Conservation (phyloP, 2,888 invertebrate genomes). For the Alloplasta piceator region DNA sequence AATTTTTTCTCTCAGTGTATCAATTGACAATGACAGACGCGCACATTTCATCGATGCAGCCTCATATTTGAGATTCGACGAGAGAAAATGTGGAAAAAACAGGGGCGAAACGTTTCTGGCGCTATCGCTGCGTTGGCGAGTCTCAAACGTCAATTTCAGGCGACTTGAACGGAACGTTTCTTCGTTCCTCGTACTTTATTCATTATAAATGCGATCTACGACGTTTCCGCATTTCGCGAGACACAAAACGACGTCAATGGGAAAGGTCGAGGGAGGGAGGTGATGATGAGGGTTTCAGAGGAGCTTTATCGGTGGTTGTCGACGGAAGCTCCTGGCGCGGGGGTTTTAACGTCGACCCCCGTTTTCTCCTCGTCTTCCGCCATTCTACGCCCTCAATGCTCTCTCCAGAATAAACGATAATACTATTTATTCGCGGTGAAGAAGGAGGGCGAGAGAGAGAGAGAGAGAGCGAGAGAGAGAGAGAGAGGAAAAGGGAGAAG, state of each 20-base stretch:
- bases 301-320: slow-evolving; percentile 2
- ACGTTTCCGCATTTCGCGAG: slow-evolving; percentile 35
- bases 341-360: slow-evolving; percentile 15
- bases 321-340: neutral
- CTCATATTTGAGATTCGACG: no score
- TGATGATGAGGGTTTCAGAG: slow-evolving; percentile 1
- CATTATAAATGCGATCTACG: slow-evolving; percentile 38
- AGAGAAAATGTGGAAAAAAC: no score
- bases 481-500: neutral
- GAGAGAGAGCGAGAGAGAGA: neutral
- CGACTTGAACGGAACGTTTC: slow-evolving; percentile 2
- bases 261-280: slow-evolving; percentile 1
- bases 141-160: slow-evolving; percentile 29
- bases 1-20: no score
- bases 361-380: neutral
- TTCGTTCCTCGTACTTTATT: slow-evolving; percentile 31
- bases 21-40: no score
- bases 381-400: neutral
- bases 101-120: neutral
- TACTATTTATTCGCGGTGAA: slow-evolving; percentile 49
- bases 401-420: slow-evolving; percentile 45
- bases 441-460: slow-evolving; percentile 1
- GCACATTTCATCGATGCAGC: no score
- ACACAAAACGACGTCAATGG: slow-evolving; percentile 3
- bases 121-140: neutral